Conservation (phyloP, 1,140 invertebrate genomes). For the Bombus vancouverensis region DNA sequence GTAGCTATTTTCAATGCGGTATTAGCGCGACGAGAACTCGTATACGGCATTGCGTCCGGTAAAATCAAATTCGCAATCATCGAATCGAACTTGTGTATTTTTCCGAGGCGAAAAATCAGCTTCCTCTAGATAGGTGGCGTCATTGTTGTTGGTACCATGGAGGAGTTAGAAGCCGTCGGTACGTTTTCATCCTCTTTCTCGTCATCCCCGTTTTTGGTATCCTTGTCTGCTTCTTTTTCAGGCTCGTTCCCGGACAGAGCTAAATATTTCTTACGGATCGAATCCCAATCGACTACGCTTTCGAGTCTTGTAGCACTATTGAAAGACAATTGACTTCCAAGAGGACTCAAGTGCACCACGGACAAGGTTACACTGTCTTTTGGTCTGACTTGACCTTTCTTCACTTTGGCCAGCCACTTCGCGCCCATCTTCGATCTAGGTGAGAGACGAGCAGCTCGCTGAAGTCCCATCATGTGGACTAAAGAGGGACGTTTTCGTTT, state of each 20-base stretch:
- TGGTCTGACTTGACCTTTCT: conserved; percentile 89
- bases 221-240: conserved; percentile 84
- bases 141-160: conserved; percentile 68
- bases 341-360: conserved; percentile 89
- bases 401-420: conserved; percentile 93
- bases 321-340: conserved; percentile 92
- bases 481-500: conserved; percentile 91
- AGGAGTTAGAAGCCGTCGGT: conserved; percentile 73
- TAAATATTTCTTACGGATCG: conserved; percentile 94
- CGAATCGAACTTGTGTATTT: background rate
- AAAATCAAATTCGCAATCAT: background rate
- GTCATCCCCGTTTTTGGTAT: conserved; percentile 82
- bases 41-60: background rate
- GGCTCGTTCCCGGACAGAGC: conserved; percentile 88
- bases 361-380: conserved; percentile 90
- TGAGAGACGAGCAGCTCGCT: conserved; percentile 87
- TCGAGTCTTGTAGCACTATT: conserved; percentile 89
- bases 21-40: background rate
- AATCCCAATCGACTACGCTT: conserved; percentile 95
- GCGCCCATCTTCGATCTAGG: conserved; percentile 92
- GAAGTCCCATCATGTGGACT: conserved; percentile 91
- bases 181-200: conserved; percentile 79
- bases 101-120: conserved; percentile 31
- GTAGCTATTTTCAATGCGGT: background rate
- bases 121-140: conserved; percentile 72